Conservation (phyloP, 2,888 invertebrate genomes). For the Aquatica leii region DNA sequence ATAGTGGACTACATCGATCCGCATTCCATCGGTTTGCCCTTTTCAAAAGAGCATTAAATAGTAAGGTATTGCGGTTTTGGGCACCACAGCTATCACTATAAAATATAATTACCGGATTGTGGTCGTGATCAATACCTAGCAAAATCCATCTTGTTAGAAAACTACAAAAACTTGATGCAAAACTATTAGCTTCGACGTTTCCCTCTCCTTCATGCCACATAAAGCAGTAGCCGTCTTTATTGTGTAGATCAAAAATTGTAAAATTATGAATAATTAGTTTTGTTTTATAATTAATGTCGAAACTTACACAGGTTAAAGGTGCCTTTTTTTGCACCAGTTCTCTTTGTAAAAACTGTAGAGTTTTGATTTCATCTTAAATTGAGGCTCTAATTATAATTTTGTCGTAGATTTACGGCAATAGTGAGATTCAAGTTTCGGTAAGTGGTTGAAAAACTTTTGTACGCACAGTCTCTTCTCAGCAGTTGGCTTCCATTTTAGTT, state of each 20-base stretch:
- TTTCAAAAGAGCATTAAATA: conserved; percentile 9
- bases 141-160: conserved; percentile 18
- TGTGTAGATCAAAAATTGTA: conserved; percentile 16
- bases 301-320: no score
- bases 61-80: background rate
- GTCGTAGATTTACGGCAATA: no score
- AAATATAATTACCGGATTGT: conserved; percentile 1
- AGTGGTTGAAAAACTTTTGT: no score
- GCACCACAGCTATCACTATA: conserved; percentile 7
- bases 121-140: background rate
- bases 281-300: no score
- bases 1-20: conserved; percentile 7
- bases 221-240: conserved; percentile 11
- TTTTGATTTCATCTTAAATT: no score
- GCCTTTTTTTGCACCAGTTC: no score
- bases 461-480: no score
- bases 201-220: conserved; percentile 34
- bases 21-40: background rate
- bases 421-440: no score
- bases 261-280: conserved; percentile 30
- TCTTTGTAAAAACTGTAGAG: no score
- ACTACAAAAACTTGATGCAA: conserved; percentile 23
- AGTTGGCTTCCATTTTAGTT: no score
- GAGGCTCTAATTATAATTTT: no score
- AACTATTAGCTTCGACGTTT: conserved; percentile 24